These are phyloP conservation scores for Sesia bembeciformis DNA, from an alignment of 2,888 invertebrate genomes.

Conservation along the genomic window DNA sequence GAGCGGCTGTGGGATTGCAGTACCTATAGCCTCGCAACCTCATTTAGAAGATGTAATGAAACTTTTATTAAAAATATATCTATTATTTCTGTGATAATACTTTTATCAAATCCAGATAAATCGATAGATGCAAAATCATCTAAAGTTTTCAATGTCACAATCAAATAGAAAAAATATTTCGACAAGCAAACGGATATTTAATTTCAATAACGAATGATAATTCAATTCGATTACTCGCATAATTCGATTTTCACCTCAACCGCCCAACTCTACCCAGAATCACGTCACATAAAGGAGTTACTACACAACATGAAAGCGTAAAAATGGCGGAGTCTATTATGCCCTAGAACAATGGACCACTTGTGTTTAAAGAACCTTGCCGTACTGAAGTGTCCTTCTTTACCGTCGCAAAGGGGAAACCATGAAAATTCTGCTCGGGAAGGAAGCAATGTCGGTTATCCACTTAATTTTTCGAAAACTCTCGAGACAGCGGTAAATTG, in stretches of 20 bases:
- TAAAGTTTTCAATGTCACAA: too few species aligned
- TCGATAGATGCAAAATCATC: too few species aligned
- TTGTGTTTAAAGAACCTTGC: constrained; percentile 5
- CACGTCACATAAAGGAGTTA: constrained; percentile 20
- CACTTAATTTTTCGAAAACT: neutral
- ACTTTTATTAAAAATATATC: too few species aligned
- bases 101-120: too few species aligned
- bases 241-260: neutral
- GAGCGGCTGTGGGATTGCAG: too few species aligned
- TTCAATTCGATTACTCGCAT: neutral
- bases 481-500: neutral
- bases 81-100: too few species aligned
- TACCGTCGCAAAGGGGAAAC: neutral
- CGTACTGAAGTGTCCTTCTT: neutral
- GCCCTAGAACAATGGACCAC: constrained; percentile 35
- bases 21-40: too few species aligned
- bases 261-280: constrained; percentile 8
- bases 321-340: constrained; percentile 32
- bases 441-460: neutral
- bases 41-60: too few species aligned
- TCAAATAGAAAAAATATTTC: too few species aligned
- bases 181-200: too few species aligned
- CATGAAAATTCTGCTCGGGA: constrained; percentile 3
- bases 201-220: too few species aligned
- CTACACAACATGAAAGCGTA: constrained; percentile 6